phyloP scores from a whole-genome alignment of 1,140 invertebrate genomes.

The Manduca sexta region DNA sequence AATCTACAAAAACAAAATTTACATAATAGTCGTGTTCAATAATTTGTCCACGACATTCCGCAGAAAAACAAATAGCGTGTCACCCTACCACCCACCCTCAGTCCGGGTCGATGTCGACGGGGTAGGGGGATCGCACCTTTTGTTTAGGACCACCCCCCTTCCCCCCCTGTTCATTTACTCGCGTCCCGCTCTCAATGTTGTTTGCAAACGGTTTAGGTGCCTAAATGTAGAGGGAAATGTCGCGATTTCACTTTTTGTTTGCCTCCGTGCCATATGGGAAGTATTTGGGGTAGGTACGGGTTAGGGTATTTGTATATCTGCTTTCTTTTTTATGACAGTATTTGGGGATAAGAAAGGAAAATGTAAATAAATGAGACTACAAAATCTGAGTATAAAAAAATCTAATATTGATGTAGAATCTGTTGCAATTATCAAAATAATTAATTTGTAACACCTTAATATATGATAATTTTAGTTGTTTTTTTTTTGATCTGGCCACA shows the following conservation, averaged over 20 bases:
- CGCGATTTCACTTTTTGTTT: constrained; percentile 59
- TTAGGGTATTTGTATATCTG: no score
- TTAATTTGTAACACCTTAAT: no score
- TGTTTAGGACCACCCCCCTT: constrained; percentile 54
- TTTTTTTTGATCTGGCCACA: no score
- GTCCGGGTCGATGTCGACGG: constrained; percentile 45
- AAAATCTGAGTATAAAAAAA: no score
- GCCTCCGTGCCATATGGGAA: constrained; percentile 3
- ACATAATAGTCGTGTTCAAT: no score
- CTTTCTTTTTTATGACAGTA: no score
- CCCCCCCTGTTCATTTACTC: constrained; percentile 62
- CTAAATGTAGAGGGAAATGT: constrained; percentile 67
- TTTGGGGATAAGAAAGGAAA: no score
- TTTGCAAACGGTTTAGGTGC: constrained; percentile 69
- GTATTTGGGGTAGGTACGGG: background rate
- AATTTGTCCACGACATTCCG: background rate
- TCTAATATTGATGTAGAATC: no score
- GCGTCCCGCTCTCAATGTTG: constrained; percentile 55
- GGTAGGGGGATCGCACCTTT: constrained; percentile 58
- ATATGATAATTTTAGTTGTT: no score
- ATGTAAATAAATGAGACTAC: no score
- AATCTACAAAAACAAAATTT: no score
- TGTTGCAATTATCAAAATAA: no score
- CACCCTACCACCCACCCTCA: constrained; percentile 35
- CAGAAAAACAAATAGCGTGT: constrained; percentile 18